A percentile compares a stretch with the other conserved stretches of the same genome.
Conservation (phyloP, 64 coral and sea anemone species). For the Catalaphyllia jardinei region DNA sequence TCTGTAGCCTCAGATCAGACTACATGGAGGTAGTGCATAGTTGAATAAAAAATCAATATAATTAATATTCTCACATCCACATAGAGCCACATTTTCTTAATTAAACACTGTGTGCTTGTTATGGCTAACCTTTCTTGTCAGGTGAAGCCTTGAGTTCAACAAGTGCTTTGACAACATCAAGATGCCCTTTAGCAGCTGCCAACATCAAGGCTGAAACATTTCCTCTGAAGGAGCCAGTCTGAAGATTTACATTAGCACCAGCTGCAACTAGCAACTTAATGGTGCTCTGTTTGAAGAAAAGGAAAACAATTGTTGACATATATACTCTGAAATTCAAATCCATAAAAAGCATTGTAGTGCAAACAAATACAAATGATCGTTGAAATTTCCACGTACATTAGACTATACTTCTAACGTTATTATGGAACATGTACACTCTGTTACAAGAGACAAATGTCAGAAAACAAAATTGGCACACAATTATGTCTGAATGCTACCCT, state of each 20-base stretch:
- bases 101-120: background rate
- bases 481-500: too few relatives aligned
- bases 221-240: conserved; percentile 52
- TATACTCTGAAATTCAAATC: background rate
- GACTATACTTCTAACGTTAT: too few relatives aligned
- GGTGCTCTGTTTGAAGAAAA: conserved; percentile 3
- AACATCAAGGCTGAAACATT: conserved; percentile 84
- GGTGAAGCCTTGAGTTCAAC: conserved; percentile 69
- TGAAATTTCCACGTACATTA: too few relatives aligned
- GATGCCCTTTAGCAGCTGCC: conserved; percentile 63
- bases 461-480: too few relatives aligned
- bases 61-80: background rate
- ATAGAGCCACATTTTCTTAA: background rate
- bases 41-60: too few relatives aligned
- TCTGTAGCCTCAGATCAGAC: too few relatives aligned
- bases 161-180: conserved; percentile 79
- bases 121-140: conserved; percentile 66
- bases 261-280: conserved; percentile 39
- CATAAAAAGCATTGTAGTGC: too few relatives aligned
- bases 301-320: too few relatives aligned
- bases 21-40: too few relatives aligned
- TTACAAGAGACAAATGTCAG: too few relatives aligned
- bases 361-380: too few relatives aligned
- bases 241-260: conserved; percentile 57
- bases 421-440: too few relatives aligned